Evolutionary conservation across 2,113 vertebrate genomes (phyloP), one percentile per base, ranked within the genome.

Genomic region (Cygnus atratus): DNA sequence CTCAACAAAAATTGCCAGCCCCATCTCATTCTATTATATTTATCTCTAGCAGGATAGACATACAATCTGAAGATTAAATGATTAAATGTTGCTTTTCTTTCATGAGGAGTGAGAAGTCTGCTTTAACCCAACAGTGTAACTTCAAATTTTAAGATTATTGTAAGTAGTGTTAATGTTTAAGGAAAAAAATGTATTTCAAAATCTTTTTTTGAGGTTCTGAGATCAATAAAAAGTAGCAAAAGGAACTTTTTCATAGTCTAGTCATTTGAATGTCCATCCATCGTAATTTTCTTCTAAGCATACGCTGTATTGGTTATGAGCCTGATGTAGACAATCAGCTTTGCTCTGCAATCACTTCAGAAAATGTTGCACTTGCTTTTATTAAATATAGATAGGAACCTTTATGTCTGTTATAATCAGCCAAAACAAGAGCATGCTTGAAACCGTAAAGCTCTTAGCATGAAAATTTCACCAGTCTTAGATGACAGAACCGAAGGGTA

Each of bases 361-460:
- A 95, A 97, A 93, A 92, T 33, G 48, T 82, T 94, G 93, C 71
- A 92, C 79, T 95, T 96, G 67, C 94, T 95, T 94, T 88, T 96
- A 97, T 97, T 94, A 97, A 97, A 97, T 97, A 97, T 97, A 94
- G 75, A 97, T 97, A 96, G 84, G 72, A 94, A 95, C 54, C n/a
- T 72, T 93, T 94, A 89, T 92, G 97, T 97, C 95, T 94, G 83
- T 90, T 97, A 93, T 78, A 94, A 96, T 97, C 97, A 97, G 74
- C 74, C 74, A 77, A 90, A 97, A 97, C 91, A 96, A 93, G 91
- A 87, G 71, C 73, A 82, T 52, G 58, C 74, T 84, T 96, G 87
- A 94, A 96, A 84, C 46, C 44, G 52, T 72, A 85, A 67, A 48
- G 92, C 96, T 97, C 83, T 97, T 96, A 96, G 92, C 95, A 97